Evolutionary conservation across 2,888 invertebrate genomes (phyloP), one percentile per base, ranked within the genome.

Genomic region (Orthosia cruda): DNA sequence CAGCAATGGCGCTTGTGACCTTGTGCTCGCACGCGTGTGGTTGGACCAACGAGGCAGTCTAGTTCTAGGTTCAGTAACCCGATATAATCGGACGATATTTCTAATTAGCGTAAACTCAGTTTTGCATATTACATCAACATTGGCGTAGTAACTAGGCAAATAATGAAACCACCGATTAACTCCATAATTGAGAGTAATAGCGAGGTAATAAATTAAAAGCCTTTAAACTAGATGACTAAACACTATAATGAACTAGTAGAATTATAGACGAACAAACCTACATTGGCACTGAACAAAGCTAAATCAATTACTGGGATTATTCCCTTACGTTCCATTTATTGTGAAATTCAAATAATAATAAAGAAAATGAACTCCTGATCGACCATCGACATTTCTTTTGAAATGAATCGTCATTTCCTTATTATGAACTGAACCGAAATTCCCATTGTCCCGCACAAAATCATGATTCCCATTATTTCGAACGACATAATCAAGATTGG

Each of bases 401-500:
- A 50, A 66, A 77, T 52, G 2, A 77, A 66, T 55, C 12, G 64
- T 58, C 57, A 65, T 61, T 77, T 69, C 55, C 50, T 54, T 61
- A 62, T 61, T 72, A 61, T 12, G 54, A 68, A 68, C 9, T 40
- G 47, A 62, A 65, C 18, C 23, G 57, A 47, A 15, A 32, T 83
- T 78, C 58, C 68, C 32, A 66, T 79, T 83, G 71, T 79, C 20
- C 79, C 57, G 45, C 47, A 40, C 55, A 20, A 54, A 67, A 57
- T 68, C 67, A 62, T 68, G 50, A 71, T 83, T 65, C 61, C 61
- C 71, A 83, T 79, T 79, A 74, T 71, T 71, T 59, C 40, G 32
- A 59, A 71, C 26, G 50, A 65, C 62, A 59, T 71, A 57, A 74
- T 79, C 81, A 69, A 79, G 71, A 74, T 83, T 74, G 69, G 65